Conservation (phyloP, 2,888 invertebrate genomes). For the Biston stratarius region DNA sequence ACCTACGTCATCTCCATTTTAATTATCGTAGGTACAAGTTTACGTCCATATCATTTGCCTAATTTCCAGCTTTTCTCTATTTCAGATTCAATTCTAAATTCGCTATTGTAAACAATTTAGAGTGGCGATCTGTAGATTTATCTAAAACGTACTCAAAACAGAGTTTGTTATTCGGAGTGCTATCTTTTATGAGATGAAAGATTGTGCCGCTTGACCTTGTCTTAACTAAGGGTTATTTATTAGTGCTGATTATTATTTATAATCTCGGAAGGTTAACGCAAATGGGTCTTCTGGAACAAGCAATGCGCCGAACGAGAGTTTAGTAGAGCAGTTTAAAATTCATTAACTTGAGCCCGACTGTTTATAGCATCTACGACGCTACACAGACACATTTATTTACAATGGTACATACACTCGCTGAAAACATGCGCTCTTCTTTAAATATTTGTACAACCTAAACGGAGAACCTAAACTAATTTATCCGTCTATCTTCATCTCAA, state of each 20-base stretch:
- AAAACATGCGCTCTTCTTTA: slow-evolving; percentile 52
- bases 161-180: slow-evolving; percentile 9
- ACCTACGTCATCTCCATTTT: background rate
- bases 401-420: slow-evolving; percentile 41
- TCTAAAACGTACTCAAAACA: slow-evolving; percentile 15
- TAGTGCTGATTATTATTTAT: slow-evolving; percentile 17
- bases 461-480: slow-evolving; percentile 3
- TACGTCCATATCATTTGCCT: background rate
- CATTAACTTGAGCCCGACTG: slow-evolving; percentile 43
- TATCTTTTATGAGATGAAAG: slow-evolving; percentile 7
- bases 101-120: slow-evolving; percentile 10
- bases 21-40: background rate
- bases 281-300: slow-evolving; percentile 27
- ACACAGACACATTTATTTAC: slow-evolving; percentile 58
- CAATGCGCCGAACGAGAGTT: slow-evolving; percentile 21
- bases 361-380: slow-evolving; percentile 49
- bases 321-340: slow-evolving; percentile 40
- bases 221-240: slow-evolving; percentile 9
- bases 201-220: slow-evolving; percentile 8
- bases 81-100: slow-evolving; percentile 13
- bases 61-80: background rate
- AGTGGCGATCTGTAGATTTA: slow-evolving; percentile 12
- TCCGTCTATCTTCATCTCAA: slow-evolving; percentile 1
- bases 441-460: slow-evolving; percentile 60
- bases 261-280: slow-evolving; percentile 21